Conservation (phyloP, 2,797 vertebrate genomes). For the Sarcophilus harrisii region DNA sequence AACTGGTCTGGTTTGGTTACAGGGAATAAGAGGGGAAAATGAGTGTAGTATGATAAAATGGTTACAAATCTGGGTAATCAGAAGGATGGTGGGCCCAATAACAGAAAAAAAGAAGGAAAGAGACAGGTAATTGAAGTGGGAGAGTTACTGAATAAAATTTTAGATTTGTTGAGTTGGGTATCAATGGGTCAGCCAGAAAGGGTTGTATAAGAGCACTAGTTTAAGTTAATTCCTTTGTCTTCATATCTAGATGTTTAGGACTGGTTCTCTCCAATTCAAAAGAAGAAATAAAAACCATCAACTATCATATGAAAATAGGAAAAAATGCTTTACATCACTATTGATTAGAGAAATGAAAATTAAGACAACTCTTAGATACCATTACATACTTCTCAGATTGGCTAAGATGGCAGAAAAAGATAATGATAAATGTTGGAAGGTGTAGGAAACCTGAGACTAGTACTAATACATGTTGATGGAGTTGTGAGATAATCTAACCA, state of each 20-base stretch:
- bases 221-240: not conserved
- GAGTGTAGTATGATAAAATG: not conserved
- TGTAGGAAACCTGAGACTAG: no score
- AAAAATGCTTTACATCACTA: no score
- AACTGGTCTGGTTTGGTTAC: not conserved
- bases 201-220: not conserved
- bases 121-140: not conserved
- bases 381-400: no score
- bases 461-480: no score
- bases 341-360: no score
- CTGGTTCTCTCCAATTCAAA: not conserved
- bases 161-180: not conserved
- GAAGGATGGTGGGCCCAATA: not conserved
- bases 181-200: not conserved
- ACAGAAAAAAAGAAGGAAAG: conserved; percentile 22
- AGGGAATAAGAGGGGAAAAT: not conserved
- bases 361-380: no score
- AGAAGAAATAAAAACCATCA: no score
- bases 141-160: not conserved
- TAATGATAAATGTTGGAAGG: no score
- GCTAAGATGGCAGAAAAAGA: no score
- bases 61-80: not conserved
- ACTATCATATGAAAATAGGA: no score
- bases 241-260: not conserved
- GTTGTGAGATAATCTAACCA: no score